Conservation (phyloP, 2,113 vertebrate species). For the Pimephales promelas region DNA sequence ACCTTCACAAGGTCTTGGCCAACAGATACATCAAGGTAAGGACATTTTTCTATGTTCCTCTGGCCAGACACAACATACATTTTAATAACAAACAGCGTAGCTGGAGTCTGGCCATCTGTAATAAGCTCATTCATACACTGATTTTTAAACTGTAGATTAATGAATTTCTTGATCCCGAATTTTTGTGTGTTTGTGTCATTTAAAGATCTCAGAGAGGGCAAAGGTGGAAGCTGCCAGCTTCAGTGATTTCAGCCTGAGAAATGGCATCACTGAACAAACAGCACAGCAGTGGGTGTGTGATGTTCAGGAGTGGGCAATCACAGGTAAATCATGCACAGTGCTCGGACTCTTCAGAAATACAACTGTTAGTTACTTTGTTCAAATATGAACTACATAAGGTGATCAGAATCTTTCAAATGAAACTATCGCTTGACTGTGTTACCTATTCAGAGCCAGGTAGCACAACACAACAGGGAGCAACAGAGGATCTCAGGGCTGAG, state of each 20-base stretch:
- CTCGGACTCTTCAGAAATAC: not conserved
- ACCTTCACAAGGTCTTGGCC: not conserved
- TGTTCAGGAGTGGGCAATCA: not conserved
- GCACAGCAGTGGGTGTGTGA: not conserved
- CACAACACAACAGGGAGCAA: not conserved
- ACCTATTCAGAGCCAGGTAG: not conserved
- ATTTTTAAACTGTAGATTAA: not conserved
- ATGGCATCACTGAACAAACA: not conserved
- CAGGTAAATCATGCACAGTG: not conserved
- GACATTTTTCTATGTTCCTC: not conserved
- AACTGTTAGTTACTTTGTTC: not conserved
- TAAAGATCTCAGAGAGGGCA: not conserved
- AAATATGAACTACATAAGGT: slow-evolving; percentile 12
- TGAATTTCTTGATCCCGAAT: not conserved
- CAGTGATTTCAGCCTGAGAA: not conserved
- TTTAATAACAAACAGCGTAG: not conserved
- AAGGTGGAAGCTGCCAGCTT: not conserved
- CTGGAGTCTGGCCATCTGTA: not conserved
- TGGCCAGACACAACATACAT: not conserved
- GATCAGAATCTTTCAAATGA: not conserved
- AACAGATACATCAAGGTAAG: slow-evolving; percentile 1
- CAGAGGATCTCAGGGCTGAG: slow-evolving; percentile 4
- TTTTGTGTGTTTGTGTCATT: not conserved
- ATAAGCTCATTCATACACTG: not conserved
- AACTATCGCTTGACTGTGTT: not conserved